Percentiles rank a stretch among this genome's conserved stretches.
These are phyloP conservation scores for Cryptotermes secundus DNA, from an alignment of 1,140 invertebrate species.

Conservation along the genomic window DNA sequence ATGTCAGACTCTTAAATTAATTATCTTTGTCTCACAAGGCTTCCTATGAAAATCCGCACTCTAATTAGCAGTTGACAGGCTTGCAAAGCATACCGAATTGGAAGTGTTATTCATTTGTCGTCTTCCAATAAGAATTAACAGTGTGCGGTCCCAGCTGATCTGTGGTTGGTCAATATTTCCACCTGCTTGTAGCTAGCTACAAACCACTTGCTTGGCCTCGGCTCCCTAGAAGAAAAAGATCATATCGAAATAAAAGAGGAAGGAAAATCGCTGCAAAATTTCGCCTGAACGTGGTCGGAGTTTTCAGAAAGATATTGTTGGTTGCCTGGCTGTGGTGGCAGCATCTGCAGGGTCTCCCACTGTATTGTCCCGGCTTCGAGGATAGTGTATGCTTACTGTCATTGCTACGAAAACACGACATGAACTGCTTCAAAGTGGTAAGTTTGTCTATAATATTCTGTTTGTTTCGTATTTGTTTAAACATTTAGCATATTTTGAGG, in stretches of 20 bases:
- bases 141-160: background rate
- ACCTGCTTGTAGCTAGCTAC: background rate
- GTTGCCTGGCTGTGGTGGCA: background rate
- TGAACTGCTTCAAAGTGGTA: background rate
- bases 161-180: background rate
- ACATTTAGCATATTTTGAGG: no score
- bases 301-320: background rate
- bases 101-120: no score
- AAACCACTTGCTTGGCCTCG: background rate
- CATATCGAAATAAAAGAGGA: background rate
- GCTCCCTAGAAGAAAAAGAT: background rate
- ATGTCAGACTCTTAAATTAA: background rate
- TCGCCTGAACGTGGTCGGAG: background rate
- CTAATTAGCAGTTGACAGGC: background rate
- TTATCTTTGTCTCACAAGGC: background rate
- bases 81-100: no score
- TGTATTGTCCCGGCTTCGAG: background rate
- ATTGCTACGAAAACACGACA: background rate
- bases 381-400: background rate
- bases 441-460: background rate
- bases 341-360: background rate
- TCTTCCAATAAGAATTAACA: no score
- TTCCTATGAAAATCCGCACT: background rate
- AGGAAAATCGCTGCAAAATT: background rate
- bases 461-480: no score